Evolutionary conservation across 37 sponge, comb jelly and placozoan species (phyloP).

Genomic region (Chondrilla cf. caribensis): DNA sequence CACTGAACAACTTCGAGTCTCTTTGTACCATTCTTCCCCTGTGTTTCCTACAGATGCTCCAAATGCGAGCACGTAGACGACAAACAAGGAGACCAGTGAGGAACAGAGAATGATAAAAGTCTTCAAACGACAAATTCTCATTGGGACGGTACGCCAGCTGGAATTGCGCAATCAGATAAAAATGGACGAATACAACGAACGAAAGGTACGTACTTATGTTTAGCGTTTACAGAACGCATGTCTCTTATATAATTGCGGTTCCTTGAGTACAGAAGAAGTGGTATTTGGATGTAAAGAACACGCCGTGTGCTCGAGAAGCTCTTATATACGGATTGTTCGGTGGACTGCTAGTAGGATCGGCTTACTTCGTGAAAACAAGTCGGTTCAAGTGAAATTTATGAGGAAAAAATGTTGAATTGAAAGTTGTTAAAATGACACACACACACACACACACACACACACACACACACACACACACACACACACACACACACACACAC

Average conservation of each 20-base stretch:
- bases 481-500: too few relatives aligned
- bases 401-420: background rate
- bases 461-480: background rate
- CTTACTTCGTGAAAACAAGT: conserved; percentile 64
- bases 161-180: background rate
- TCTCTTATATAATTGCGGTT: background rate
- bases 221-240: background rate
- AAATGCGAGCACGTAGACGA: too few relatives aligned
- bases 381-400: background rate
- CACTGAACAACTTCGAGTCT: background rate
- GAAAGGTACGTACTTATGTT: background rate
- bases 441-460: too few relatives aligned
- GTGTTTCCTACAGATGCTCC: too few relatives aligned
- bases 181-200: conserved; percentile 28
- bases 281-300: conserved; percentile 61
- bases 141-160: too few relatives aligned
- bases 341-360: conserved; percentile 47
- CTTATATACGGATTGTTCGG: conserved; percentile 69
- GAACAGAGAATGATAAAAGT: too few relatives aligned
- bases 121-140: too few relatives aligned
- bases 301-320: conserved; percentile 78
- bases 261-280: conserved; percentile 58
- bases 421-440: background rate
- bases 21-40: too few relatives aligned
- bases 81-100: background rate